Evolutionary conservation across 1,140 invertebrate genomes (phyloP), one percentile per base, ranked within the genome.

Genomic region (Conus betulinus): DNA sequence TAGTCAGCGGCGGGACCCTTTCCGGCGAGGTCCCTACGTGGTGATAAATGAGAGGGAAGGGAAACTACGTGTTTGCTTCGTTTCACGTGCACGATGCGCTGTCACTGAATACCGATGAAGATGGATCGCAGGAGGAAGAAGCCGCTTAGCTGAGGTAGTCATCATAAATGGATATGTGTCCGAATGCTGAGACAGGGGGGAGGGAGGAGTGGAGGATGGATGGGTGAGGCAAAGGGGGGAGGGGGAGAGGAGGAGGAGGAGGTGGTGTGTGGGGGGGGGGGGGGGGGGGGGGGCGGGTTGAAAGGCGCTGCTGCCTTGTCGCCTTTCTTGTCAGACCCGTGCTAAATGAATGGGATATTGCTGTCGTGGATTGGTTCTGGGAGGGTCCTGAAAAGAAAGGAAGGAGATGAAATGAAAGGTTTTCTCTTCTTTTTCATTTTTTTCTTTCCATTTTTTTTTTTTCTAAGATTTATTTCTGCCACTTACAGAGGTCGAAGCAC

Each of bases 31-130:
- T 63, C 60, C 17, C 60, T 63, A 11, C 60, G 20, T 71, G 67
- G 25, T 81, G 79, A 81, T 81, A 81, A 81, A 81, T 53, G 79
- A 17, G 79, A 81, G 79, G 79, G 53, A 81, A 81, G 79, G 79
- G 79, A 81, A 81, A 53, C 67, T 71, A 71, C 67, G 39, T 81
- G 51, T 81, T 81, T 81, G 79, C 51, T 52, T 81, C 79, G 79
- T 53, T 81, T 51, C 27, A 81, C 79, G 27, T 81, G 79, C 79
- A 81, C 52, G 79, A 52, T 53, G 53, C 79, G 39, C 17, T 81
- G 39, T 17, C 23, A 17, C 13, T 8, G 13, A 81, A 53, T 55
- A 53, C 79, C 27, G 51, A 53, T 53, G 39, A 81, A 81, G 79
- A 81, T 81, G 79, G 51, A 81, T 81, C 79, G 79, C 0, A 6